Percentiles rank a stretch among this genome's conserved stretches.
These are phyloP conservation scores for Schrankia costaestrigalis DNA, from an alignment of 2,888 invertebrate species.

Conservation along the genomic window DNA sequence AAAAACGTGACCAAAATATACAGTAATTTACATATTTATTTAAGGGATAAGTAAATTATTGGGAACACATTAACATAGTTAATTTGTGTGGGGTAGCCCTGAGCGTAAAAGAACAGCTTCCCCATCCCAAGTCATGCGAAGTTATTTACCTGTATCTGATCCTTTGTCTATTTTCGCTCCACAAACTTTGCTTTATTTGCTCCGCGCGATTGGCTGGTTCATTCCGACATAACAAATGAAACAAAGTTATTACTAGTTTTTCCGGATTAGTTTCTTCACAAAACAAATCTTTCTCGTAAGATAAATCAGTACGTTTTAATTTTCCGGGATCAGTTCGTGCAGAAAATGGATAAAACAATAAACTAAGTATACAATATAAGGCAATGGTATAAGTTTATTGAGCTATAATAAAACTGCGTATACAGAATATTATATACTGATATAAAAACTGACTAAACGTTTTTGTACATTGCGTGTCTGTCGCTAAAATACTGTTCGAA, in stretches of 20 bases:
- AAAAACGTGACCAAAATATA: conserved; percentile 18
- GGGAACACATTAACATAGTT: conserved; percentile 30
- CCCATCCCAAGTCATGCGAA: conserved; percentile 58
- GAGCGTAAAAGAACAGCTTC: conserved; percentile 55
- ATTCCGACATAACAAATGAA: conserved; percentile 70
- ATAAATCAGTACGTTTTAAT: conserved; percentile 25
- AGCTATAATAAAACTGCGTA: too few relatives aligned
- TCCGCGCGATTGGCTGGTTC: conserved; percentile 70
- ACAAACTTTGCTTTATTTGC: conserved; percentile 71
- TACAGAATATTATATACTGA: too few relatives aligned
- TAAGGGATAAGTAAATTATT: conserved; percentile 26
- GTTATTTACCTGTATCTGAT: conserved; percentile 74
- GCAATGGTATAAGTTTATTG: not conserved
- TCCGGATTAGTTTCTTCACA: conserved; percentile 59
- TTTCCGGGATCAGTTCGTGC: conserved; percentile 8
- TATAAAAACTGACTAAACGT: too few relatives aligned
- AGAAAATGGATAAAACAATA: conserved; percentile 3
- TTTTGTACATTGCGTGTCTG: too few relatives aligned
- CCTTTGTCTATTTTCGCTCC: conserved; percentile 76
- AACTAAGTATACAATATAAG: not conserved
- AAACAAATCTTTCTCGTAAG: conserved; percentile 32
- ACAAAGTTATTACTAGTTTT: conserved; percentile 66
- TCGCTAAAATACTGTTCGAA: too few relatives aligned
- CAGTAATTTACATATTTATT: conserved; percentile 31
- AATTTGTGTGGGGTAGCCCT: conserved; percentile 45